Evolutionary conservation across 1,140 invertebrate species (phyloP).

Genomic region (Aphelinus atriplicis): DNA sequence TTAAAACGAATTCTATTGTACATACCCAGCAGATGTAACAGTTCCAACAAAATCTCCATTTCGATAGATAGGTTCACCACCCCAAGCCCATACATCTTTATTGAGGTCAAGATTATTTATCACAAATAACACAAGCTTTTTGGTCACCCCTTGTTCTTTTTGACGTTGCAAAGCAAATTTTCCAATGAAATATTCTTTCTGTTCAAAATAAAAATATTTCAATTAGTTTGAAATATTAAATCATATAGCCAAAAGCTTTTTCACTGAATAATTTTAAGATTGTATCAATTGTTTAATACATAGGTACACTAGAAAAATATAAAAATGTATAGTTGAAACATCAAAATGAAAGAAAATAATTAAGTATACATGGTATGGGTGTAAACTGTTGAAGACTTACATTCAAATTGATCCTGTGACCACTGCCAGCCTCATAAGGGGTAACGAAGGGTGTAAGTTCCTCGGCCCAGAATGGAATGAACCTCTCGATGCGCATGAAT

Average conservation of each 20-base stretch:
- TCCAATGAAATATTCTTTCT: slow-evolving; percentile 79
- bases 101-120: slow-evolving; percentile 79
- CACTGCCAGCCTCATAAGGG: slow-evolving; percentile 80
- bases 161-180: slow-evolving; percentile 77
- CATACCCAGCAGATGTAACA: slow-evolving; percentile 81
- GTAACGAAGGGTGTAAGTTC: slow-evolving; percentile 81
- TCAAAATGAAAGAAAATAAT: neutral
- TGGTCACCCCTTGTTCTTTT: slow-evolving; percentile 75
- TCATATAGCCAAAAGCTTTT: slow-evolving; percentile 9
- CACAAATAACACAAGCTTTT: slow-evolving; percentile 77
- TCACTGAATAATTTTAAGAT: slow-evolving; percentile 24
- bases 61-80: slow-evolving; percentile 81
- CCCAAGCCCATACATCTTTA: slow-evolving; percentile 83
- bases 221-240: slow-evolving; percentile 14
- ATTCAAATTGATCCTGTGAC: slow-evolving; percentile 78
- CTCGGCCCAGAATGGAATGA: slow-evolving; percentile 73
- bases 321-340: slow-evolving; percentile 2
- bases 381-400: slow-evolving; percentile 46
- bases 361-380: neutral
- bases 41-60: slow-evolving; percentile 77
- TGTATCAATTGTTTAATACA: slow-evolving; percentile 3
- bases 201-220: slow-evolving; percentile 35
- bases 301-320: neutral
- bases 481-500: slow-evolving; percentile 74
- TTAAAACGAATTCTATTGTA: neutral